Conservation (phyloP, 2,797 vertebrate genomes). For the Enoplosus armatus region DNA sequence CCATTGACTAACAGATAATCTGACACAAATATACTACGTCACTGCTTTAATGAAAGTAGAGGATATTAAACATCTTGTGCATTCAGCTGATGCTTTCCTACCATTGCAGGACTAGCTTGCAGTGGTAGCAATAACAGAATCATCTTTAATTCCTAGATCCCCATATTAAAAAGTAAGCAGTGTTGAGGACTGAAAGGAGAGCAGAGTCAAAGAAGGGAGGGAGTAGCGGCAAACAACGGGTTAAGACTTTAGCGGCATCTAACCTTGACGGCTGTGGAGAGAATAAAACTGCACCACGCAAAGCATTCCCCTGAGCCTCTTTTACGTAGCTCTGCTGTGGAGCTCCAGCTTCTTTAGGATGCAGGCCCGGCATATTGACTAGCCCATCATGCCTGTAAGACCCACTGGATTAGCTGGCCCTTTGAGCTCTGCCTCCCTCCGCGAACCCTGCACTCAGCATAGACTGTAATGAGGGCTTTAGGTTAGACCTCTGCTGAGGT, state of each 20-base stretch:
- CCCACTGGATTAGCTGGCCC: constrained; percentile 79
- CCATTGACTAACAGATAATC: constrained; percentile 2
- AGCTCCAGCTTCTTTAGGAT: constrained; percentile 73
- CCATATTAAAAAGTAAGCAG: neutral
- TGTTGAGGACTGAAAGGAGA: constrained; percentile 22
- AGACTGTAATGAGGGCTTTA: constrained; percentile 79
- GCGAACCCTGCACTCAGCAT: constrained; percentile 74
- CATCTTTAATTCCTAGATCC: neutral
- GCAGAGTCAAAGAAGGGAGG: constrained; percentile 6
- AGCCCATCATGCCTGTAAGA: constrained; percentile 79
- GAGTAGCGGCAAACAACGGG: constrained; percentile 46
- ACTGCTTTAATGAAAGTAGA: constrained; percentile 9
- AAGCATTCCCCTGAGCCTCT: constrained; percentile 77
- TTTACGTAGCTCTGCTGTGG: constrained; percentile 65
- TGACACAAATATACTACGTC: constrained; percentile 10
- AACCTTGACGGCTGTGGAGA: constrained; percentile 78
- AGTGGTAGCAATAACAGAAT: neutral
- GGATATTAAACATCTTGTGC: neutral
- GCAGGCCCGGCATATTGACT: constrained; percentile 78
- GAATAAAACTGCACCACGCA: constrained; percentile 68
- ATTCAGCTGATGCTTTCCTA: constrained; percentile 8
- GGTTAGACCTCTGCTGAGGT: constrained; percentile 72
- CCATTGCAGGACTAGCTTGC: neutral
- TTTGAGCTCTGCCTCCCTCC: constrained; percentile 71
- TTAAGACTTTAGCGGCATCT: constrained; percentile 67